Conservation (phyloP, 1,140 invertebrate species). For the Drosophila seguyi region DNA sequence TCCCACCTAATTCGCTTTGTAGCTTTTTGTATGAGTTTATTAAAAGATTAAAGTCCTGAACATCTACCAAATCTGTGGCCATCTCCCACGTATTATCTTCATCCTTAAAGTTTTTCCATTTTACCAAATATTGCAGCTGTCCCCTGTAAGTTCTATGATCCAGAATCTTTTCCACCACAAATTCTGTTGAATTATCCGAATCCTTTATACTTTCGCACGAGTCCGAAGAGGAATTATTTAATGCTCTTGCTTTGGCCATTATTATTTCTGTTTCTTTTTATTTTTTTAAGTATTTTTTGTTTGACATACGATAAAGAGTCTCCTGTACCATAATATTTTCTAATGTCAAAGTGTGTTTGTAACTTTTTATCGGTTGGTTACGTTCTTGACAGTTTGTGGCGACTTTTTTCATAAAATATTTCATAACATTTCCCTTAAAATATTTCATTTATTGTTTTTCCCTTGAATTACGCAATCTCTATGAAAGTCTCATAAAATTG, state of each 20-base stretch:
- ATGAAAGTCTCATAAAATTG: conserved; percentile 9
- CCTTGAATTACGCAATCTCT: not conserved
- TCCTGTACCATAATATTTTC: not conserved
- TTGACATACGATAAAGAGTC: not conserved
- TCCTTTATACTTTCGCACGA: not conserved
- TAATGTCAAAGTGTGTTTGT: not conserved
- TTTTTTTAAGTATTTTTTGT: not conserved
- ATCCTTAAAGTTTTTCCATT: conserved; percentile 32
- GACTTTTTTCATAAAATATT: not conserved
- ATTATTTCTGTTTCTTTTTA: not conserved
- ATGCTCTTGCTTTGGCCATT: not conserved
- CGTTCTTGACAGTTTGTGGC: not conserved
- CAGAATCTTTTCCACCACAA: conserved; percentile 27
- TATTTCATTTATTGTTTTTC: not conserved
- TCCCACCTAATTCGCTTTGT: not conserved
- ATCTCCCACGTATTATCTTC: conserved; percentile 50
- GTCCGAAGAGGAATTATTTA: not conserved
- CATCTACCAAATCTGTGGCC: not conserved
- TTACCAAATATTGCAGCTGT: conserved; percentile 33
- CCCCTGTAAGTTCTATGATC: not conserved
- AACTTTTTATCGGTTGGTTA: not conserved
- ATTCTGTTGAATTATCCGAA: conserved; percentile 2
- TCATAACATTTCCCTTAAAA: not conserved
- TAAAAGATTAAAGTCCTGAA: not conserved
- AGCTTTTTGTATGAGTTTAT: conserved; percentile 17